These are phyloP conservation scores for Xenopus borealis DNA, from an alignment of 2,113 vertebrate genomes.

Conservation along the genomic window DNA sequence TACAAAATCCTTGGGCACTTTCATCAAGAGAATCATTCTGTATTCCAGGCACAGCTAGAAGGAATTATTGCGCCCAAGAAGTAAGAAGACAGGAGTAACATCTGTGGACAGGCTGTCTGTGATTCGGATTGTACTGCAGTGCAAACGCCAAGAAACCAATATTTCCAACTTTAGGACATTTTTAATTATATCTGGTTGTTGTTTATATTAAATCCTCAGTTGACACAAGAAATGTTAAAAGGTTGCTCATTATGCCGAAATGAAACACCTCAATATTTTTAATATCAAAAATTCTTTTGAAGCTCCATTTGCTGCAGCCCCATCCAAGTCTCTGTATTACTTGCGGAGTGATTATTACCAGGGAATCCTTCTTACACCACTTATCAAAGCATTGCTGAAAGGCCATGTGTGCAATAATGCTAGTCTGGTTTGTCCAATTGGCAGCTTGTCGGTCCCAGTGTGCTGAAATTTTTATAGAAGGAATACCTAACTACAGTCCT, in stretches of 20 bases:
- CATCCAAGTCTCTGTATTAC: constrained; percentile 16
- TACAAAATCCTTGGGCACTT: no score
- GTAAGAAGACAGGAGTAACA: constrained; percentile 57
- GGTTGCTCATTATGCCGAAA: constrained; percentile 24
- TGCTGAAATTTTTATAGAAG: not conserved
- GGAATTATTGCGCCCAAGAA: constrained; percentile 74
- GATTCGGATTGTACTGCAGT: not conserved
- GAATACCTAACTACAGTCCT: no score
- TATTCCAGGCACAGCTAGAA: constrained; percentile 84
- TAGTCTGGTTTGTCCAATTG: not conserved
- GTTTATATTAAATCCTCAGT: constrained; percentile 23
- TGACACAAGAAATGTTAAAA: constrained; percentile 15
- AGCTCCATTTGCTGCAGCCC: constrained; percentile 15
- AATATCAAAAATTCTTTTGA: constrained; percentile 36
- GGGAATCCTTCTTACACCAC: constrained; percentile 5
- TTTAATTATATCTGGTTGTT: constrained; percentile 26
- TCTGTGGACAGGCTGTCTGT: constrained; percentile 32
- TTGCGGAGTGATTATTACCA: constrained; percentile 16
- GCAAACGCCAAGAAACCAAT: constrained; percentile 35
- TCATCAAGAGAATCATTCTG: constrained; percentile 9
- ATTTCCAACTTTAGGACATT: constrained; percentile 35
- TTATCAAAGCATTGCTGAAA: constrained; percentile 1
- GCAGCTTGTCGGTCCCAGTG: not conserved
- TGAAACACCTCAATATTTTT: constrained; percentile 43
- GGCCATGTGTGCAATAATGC: not conserved